Percentiles rank a stretch among this genome's conserved stretches.
Evolutionary conservation across 2,797 vertebrate species (phyloP).

Genomic region (Mareca penelope): DNA sequence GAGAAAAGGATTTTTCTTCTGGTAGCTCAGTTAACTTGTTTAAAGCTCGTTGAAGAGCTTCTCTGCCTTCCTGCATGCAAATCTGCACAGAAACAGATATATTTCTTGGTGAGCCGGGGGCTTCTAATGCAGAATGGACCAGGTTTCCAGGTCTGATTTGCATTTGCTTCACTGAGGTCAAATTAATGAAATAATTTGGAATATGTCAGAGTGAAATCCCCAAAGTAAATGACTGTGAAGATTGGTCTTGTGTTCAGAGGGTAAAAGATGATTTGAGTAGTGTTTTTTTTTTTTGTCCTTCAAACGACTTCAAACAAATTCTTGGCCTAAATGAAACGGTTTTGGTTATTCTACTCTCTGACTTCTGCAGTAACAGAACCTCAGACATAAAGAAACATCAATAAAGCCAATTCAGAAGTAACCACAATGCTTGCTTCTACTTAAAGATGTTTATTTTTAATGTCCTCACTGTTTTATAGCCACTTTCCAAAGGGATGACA

Average conservation of each 20-base stretch:
- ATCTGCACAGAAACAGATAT: background rate
- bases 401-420: background rate
- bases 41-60: background rate
- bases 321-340: background rate
- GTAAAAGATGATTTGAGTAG: background rate
- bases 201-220: background rate
- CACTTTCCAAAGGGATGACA: background rate
- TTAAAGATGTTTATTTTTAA: conserved; percentile 31
- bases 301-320: background rate
- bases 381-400: background rate
- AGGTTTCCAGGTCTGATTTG: background rate
- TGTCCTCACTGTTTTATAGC: background rate
- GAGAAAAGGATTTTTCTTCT: background rate
- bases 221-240: background rate
- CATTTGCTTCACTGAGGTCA: background rate
- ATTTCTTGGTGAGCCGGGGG: background rate
- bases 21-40: background rate
- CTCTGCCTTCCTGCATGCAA: background rate
- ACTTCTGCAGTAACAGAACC: background rate
- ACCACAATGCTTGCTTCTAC: background rate
- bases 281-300: background rate
- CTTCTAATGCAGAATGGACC: background rate
- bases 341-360: background rate
- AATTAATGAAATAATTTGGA: background rate
- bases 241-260: background rate